phyloP scores from a whole-genome alignment of 1,140 invertebrate genomes.

The Akabosia matsudoensis region DNA sequence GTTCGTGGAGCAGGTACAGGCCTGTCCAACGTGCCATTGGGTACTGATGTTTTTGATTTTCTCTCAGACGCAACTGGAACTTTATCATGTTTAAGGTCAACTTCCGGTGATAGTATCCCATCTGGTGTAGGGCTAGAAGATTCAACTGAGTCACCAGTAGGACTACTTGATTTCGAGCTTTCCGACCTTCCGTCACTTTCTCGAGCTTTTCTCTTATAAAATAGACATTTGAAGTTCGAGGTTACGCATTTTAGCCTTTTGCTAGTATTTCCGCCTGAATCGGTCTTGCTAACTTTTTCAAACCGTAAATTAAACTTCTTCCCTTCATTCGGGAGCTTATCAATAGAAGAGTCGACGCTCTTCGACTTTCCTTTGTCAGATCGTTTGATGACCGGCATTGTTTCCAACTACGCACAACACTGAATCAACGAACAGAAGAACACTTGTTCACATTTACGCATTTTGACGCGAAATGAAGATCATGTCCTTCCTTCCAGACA shows the following conservation, averaged over 20 bases:
- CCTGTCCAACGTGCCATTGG: neutral
- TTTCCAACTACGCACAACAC: too few relatives aligned
- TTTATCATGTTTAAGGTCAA: neutral
- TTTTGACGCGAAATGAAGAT: neutral
- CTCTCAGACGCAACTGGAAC: neutral
- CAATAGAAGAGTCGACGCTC: neutral
- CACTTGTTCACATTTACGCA: neutral
- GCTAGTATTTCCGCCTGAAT: neutral
- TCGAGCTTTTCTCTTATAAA: neutral
- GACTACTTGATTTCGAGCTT: conserved; percentile 16
- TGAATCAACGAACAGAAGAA: neutral
- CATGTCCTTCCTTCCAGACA: neutral
- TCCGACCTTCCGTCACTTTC: conserved; percentile 10
- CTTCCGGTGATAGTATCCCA: neutral
- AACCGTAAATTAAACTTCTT: neutral
- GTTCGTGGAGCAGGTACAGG: conserved; percentile 15
- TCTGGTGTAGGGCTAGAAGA: neutral
- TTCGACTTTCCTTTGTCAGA: neutral
- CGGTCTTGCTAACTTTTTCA: conserved; percentile 8
- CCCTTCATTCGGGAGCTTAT: neutral
- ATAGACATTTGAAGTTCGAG: neutral
- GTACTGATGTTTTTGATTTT: neutral
- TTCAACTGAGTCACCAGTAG: neutral
- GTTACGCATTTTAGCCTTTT: conserved; percentile 2
- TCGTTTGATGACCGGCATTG: neutral